These are phyloP conservation scores for Falco rusticolus DNA, from an alignment of 2,797 vertebrate species.

Conservation along the genomic window DNA sequence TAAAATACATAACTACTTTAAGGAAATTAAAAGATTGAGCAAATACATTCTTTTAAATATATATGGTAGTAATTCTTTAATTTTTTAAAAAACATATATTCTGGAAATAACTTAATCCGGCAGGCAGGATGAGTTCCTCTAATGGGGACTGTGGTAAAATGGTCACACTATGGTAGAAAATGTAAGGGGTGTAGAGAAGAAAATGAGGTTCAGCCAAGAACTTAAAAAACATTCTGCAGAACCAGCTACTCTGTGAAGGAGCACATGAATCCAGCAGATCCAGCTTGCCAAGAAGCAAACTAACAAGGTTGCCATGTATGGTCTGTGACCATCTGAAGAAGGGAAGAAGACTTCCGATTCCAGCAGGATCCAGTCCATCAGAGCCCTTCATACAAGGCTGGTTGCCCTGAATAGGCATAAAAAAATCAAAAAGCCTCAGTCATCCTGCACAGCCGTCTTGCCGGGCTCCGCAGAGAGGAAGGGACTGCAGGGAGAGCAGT, in stretches of 20 bases:
- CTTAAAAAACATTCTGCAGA: not conserved
- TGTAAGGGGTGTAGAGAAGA: not conserved
- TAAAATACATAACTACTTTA: not conserved
- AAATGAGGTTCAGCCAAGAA: not conserved
- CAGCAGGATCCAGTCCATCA: not conserved
- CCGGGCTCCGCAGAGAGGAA: not conserved
- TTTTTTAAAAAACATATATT: not conserved
- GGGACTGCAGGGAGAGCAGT: not conserved
- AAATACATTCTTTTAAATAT: not conserved
- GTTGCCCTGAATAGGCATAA: not conserved
- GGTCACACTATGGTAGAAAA: not conserved
- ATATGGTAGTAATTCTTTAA: not conserved
- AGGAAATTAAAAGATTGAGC: not conserved
- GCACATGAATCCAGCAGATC: not conserved
- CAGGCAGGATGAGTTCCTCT: not conserved
- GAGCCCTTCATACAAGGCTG: not conserved
- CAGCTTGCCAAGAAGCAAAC: not conserved
- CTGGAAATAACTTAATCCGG: not conserved
- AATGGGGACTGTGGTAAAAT: not conserved
- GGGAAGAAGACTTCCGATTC: not conserved
- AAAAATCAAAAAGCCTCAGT: not conserved
- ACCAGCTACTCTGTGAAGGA: not conserved
- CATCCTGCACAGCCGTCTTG: not conserved
- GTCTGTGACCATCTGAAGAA: not conserved
- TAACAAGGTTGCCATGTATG: not conserved